Conservation (phyloP, 2,888 invertebrate species). For the Parapristionchus giblindavisi region DNA sequence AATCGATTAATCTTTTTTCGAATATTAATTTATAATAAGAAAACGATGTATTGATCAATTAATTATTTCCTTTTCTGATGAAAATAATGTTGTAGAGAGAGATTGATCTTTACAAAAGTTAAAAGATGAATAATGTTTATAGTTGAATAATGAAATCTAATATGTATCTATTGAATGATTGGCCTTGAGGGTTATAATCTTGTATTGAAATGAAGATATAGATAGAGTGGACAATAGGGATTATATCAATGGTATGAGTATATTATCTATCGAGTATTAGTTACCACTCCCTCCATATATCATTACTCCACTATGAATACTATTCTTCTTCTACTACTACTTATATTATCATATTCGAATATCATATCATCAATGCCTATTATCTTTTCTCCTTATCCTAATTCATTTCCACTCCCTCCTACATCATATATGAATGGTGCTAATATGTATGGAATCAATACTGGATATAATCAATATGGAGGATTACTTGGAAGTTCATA, state of each 20-base stretch:
- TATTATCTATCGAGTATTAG: conserved; percentile 6
- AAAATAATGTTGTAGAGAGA: no score
- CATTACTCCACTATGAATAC: not conserved
- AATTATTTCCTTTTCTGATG: no score
- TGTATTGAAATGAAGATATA: conserved; percentile 12
- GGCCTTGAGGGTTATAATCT: conserved; percentile 17
- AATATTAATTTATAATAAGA: no score
- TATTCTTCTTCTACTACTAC: conserved; percentile 8
- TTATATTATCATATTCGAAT: not conserved
- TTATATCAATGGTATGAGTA: not conserved
- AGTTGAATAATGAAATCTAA: no score
- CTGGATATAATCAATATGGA: conserved; percentile 11
- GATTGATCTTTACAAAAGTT: no score
- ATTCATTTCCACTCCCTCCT: conserved; percentile 30
- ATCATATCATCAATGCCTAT: conserved; percentile 19
- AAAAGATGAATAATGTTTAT: no score
- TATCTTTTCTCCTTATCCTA: conserved; percentile 34
- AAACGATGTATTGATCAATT: no score
- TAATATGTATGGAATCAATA: conserved; percentile 28
- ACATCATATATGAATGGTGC: conserved; percentile 20
- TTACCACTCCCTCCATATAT: no score
- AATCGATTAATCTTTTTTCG: no score
- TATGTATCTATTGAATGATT: no score
- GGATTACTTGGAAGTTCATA: conserved; percentile 15
- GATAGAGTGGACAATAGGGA: not conserved